Conservation (phyloP, 2,888 invertebrate genomes). For the Cosmorhoe ocellata region DNA sequence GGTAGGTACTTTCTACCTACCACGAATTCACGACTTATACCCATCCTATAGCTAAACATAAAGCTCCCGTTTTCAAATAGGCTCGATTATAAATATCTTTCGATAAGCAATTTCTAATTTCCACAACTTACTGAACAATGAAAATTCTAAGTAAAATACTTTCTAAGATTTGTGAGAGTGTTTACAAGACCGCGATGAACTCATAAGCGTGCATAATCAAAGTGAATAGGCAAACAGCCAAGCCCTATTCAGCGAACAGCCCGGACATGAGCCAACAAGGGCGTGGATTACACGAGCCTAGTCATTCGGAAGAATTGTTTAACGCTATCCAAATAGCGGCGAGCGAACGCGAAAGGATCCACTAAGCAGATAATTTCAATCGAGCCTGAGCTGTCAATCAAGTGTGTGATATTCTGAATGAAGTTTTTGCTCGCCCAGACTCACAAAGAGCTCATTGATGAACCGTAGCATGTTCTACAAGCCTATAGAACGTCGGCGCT, state of each 20-base stretch:
- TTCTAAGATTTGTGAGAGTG: conserved; percentile 36
- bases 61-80: conserved; percentile 12
- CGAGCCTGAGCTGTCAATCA: conserved; percentile 72
- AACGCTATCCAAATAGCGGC: conserved; percentile 79
- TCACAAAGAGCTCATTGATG: conserved; percentile 49
- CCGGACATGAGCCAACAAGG: conserved; percentile 63
- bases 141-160: conserved; percentile 23
- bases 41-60: conserved; percentile 6
- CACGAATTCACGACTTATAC: neutral
- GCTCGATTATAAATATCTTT: conserved; percentile 11
- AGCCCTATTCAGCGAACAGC: conserved; percentile 52
- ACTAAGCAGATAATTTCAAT: conserved; percentile 80
- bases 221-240: conserved; percentile 70
- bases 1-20: neutral
- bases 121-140: conserved; percentile 13
- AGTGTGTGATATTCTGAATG: conserved; percentile 57
- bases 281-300: conserved; percentile 63
- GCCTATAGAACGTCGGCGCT: conserved; percentile 32
- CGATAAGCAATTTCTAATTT: conserved; percentile 15
- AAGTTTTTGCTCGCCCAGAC: conserved; percentile 44
- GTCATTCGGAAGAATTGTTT: conserved; percentile 80
- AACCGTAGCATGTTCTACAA: conserved; percentile 34
- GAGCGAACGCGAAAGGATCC: conserved; percentile 64
- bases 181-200: conserved; percentile 50
- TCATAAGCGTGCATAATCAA: conserved; percentile 73